phyloP scores from a whole-genome alignment of 2,113 vertebrate species.

The Tretioscincus oriximinensis region DNA sequence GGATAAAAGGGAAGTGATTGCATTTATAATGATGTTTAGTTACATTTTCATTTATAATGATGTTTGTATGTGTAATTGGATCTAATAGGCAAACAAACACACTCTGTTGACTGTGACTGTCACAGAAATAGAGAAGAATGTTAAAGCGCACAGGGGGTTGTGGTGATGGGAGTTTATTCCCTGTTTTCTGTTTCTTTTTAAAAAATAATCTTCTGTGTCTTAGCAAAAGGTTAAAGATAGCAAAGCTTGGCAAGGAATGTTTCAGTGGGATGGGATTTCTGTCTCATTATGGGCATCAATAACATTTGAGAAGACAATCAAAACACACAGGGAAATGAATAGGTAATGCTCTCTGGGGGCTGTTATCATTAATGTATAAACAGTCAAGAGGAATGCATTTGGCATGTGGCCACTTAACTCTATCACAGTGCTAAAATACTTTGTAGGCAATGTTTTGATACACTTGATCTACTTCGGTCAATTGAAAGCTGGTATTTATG shows the following conservation, averaged over 20 bases:
- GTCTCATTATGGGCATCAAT: conserved; percentile 37
- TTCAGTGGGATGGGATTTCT: conserved; percentile 2
- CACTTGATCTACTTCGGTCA: conserved; percentile 51
- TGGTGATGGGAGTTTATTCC: background rate
- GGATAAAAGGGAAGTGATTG: conserved; percentile 2
- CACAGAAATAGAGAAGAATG: background rate
- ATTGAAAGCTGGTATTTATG: conserved; percentile 41
- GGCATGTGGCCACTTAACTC: conserved; percentile 39
- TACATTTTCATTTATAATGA: conserved; percentile 26
- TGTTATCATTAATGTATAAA: conserved; percentile 47
- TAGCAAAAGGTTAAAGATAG: background rate
- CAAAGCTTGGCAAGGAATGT: conserved; percentile 1
- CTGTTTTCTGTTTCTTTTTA: background rate
- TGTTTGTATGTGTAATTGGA: conserved; percentile 20
- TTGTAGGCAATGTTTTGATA: conserved; percentile 33
- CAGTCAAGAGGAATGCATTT: conserved; percentile 37
- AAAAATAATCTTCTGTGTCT: background rate
- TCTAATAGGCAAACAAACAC: background rate
- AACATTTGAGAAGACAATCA: conserved; percentile 35
- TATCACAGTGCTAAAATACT: conserved; percentile 48
- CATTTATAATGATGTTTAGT: conserved; percentile 7
- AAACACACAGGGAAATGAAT: conserved; percentile 43
- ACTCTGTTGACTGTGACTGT: background rate
- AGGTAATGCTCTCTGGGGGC: conserved; percentile 51
- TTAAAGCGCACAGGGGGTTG: background rate